Evolutionary conservation across 2,113 vertebrate species (phyloP).

Genomic region (Hippocampus mohnikei): DNA sequence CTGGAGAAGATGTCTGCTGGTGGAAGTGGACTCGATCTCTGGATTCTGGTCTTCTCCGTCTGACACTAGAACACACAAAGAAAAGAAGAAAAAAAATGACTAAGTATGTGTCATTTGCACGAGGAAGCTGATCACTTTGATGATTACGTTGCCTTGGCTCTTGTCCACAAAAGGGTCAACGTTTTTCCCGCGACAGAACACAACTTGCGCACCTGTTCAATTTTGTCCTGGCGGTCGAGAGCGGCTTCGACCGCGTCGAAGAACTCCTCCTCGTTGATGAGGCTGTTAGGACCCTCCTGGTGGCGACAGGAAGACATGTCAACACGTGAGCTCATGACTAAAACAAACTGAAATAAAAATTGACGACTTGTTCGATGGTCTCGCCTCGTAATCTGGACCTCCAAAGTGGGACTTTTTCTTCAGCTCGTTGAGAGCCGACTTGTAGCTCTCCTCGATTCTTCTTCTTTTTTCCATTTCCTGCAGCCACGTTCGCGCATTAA

Average conservation of each 20-base stretch:
- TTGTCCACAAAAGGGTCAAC: background rate
- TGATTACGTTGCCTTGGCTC: too few species aligned
- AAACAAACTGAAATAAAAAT: background rate
- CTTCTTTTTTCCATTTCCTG: constrained; percentile 88
- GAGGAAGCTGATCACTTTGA: too few species aligned
- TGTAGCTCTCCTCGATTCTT: constrained; percentile 84
- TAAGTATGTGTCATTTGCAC: background rate
- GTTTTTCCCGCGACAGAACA: background rate
- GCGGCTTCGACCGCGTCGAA: constrained; percentile 98
- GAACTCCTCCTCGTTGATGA: constrained; percentile 98
- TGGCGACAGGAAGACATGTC: background rate
- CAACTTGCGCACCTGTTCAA: constrained; percentile 81
- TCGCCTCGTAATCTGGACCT: constrained; percentile 95
- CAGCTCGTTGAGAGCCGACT: constrained; percentile 82
- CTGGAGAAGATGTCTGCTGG: constrained; percentile 80
- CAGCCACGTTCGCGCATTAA: background rate
- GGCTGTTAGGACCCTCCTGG: constrained; percentile 96
- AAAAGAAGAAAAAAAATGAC: background rate
- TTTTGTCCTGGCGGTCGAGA: constrained; percentile 95
- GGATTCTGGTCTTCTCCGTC: constrained; percentile 85
- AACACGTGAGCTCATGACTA: background rate
- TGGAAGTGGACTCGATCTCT: constrained; percentile 79
- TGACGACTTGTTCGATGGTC: background rate
- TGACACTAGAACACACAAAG: constrained; percentile 71
- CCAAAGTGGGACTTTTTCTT: constrained; percentile 97